Base-by-base conservation (phyloP, 2,888 invertebrate species). In the Anthoptus insignis region DNA sequence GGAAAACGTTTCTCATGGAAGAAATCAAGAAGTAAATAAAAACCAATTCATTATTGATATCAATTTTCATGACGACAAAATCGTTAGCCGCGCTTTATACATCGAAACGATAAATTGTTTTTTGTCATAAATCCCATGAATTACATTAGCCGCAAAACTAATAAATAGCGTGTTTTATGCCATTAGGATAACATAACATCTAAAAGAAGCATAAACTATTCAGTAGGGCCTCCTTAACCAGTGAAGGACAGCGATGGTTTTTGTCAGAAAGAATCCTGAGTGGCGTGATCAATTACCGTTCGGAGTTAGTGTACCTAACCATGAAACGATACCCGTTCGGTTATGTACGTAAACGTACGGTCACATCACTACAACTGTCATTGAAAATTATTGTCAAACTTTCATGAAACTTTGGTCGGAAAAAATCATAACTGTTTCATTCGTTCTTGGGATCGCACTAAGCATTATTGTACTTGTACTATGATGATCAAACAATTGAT, bases 201-300 rank as follows among this genome's bases (percentile, higher is more conserved):
- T 54, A 61, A 61, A 61, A 61, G 54, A 45, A 53, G 61, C 42
- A 63, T 59, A 37, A 65, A 53, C 53, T 64, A 58, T 65, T 67
- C 64, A 61, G 53, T 22, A 61, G 57, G 57, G 27, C 27, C 53
- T 22, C 53, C 67, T 53, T 65, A 67, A 60, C 34, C 53, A 60
- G 64, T 16, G 60, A 61, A 61, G 54, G 58, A 67, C 65, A 52
- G 63, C 56, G 64, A 29, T n/a, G 59, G 67, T 76, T 73, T 72
- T 72, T 73, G 54, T 71, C 24, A 60, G 59, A 71, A 67, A 66
- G 72, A 77, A 76, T 77, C 73, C 68, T 59, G 67, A 65, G 68
- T 53, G 57, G 68, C 39, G 68, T 63, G 73, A 75, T 77, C 74
- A 67, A 72, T 76, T 73, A 69, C 69, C 64, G 69, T 76, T 75